Evolutionary conservation across 2,888 invertebrate genomes (phyloP).

Genomic region (Dicroscelio sp.): DNA sequence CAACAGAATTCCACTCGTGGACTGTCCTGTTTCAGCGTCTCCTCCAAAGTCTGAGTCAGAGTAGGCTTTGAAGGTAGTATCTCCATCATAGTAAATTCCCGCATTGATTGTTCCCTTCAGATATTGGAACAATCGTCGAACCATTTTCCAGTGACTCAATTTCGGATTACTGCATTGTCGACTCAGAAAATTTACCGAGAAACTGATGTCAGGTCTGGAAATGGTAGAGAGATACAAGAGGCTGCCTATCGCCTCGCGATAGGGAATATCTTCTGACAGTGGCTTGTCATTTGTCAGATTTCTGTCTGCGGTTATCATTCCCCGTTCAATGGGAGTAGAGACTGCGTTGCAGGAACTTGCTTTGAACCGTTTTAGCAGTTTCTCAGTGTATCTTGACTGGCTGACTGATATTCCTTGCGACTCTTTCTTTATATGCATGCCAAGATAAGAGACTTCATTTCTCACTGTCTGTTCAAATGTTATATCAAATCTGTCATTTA

Average conservation of each 20-base stretch:
- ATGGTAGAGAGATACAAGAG: slow-evolving; percentile 44
- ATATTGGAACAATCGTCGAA: slow-evolving; percentile 78
- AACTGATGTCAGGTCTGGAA: slow-evolving; percentile 60
- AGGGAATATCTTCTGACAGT: slow-evolving; percentile 26
- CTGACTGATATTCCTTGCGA: too few relatives aligned
- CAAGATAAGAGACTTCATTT: too few relatives aligned
- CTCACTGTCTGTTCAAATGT: too few relatives aligned
- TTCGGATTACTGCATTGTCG: slow-evolving; percentile 74
- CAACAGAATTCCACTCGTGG: neutral
- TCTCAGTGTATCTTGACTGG: too few relatives aligned
- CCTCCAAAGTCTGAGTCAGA: neutral
- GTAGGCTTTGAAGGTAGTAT: neutral
- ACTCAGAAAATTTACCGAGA: neutral
- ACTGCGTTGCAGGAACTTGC: too few relatives aligned
- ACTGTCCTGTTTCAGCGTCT: neutral
- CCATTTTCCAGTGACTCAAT: slow-evolving; percentile 51
- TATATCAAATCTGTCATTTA: too few relatives aligned
- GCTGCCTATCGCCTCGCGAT: slow-evolving; percentile 82
- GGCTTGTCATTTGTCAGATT: too few relatives aligned
- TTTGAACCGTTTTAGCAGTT: too few relatives aligned
- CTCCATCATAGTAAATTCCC: neutral
- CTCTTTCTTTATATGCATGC: too few relatives aligned
- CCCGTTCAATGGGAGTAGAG: too few relatives aligned
- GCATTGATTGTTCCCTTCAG: slow-evolving; percentile 62
- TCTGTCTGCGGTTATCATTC: too few relatives aligned